Conservation (phyloP, 2,888 invertebrate species). For the Xanthostigma xanthostigma region DNA sequence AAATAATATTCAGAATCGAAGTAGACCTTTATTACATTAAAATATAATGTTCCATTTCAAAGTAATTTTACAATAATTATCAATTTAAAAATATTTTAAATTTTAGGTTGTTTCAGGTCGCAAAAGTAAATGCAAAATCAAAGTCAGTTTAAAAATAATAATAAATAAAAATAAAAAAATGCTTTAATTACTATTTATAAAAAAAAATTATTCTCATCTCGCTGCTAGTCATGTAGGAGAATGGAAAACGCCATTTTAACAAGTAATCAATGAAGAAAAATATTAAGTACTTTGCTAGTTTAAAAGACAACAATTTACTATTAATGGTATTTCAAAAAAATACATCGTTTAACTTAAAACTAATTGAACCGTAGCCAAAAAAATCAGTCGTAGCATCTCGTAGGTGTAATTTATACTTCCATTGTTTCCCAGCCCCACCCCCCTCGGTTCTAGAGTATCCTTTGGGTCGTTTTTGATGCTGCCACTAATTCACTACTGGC, state of each 20-base stretch:
- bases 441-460: slow-evolving; percentile 3
- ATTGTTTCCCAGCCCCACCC: slow-evolving; percentile 6
- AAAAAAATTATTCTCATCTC: slow-evolving; percentile 12
- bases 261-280: slow-evolving; percentile 1
- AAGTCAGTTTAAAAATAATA: slow-evolving; percentile 1
- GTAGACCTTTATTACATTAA: slow-evolving; percentile 11
- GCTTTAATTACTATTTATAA: slow-evolving; percentile 12
- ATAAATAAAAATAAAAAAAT: slow-evolving; percentile 6
- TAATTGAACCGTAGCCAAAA: slow-evolving; percentile 6
- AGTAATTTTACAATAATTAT: slow-evolving; percentile 2
- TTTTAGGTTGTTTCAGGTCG: slow-evolving; percentile 3
- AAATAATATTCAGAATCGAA: slow-evolving; percentile 7
- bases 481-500: not conserved
- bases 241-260: slow-evolving; percentile 11
- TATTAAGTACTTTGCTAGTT: slow-evolving; percentile 1
- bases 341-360: slow-evolving; percentile 4
- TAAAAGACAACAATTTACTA: slow-evolving; percentile 2
- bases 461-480: not conserved
- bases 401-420: slow-evolving; percentile 6
- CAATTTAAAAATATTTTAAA: slow-evolving; percentile 1
- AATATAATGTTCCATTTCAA: not conserved
- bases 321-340: slow-evolving; percentile 2
- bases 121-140: not conserved
- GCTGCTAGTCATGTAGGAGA: slow-evolving; percentile 12
- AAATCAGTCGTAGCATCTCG: slow-evolving; percentile 5